A percentile compares a stretch with the other conserved stretches of the same genome.
Conservation (phyloP, 1,140 invertebrate genomes). For the Microplitis mediator region DNA sequence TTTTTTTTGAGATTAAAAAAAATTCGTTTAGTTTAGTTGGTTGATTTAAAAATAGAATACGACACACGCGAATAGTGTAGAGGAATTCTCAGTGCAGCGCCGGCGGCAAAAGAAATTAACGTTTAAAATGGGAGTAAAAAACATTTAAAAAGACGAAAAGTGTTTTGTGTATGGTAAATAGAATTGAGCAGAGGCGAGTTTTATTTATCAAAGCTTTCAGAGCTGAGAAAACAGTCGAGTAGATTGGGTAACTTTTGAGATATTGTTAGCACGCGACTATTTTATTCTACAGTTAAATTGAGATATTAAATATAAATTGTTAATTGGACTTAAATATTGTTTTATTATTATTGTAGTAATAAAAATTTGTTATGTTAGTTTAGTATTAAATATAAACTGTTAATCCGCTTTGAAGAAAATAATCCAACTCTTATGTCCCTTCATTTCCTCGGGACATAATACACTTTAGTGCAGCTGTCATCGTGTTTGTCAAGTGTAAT, state of each 20-base stretch:
- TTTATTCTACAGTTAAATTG: slow-evolving; percentile 34
- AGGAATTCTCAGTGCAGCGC: no score
- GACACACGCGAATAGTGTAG: not conserved
- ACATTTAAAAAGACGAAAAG: not conserved
- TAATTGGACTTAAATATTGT: no score
- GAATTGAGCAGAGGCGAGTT: not conserved
- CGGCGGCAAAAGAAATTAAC: no score
- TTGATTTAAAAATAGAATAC: slow-evolving; percentile 25
- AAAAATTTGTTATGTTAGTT: not conserved
- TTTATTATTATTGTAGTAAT: not conserved
- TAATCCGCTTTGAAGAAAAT: slow-evolving; percentile 31
- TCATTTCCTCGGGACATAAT: not conserved
- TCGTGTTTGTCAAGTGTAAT: slow-evolving; percentile 19
- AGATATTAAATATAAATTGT: not conserved
- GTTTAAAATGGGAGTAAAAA: not conserved
- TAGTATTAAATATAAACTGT: slow-evolving; percentile 22
- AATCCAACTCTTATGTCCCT: slow-evolving; percentile 18
- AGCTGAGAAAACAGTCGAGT: slow-evolving; percentile 33
- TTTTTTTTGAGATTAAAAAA: slow-evolving; percentile 6
- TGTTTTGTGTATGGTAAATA: no score
- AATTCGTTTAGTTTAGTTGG: not conserved
- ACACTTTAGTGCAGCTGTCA: slow-evolving; percentile 33
- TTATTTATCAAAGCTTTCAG: slow-evolving; percentile 41
- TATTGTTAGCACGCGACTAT: slow-evolving; percentile 46
- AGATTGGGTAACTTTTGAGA: slow-evolving; percentile 24